Base-by-base conservation (phyloP, 1,140 invertebrate species). In the Amphibalanus amphitrite region DNA sequence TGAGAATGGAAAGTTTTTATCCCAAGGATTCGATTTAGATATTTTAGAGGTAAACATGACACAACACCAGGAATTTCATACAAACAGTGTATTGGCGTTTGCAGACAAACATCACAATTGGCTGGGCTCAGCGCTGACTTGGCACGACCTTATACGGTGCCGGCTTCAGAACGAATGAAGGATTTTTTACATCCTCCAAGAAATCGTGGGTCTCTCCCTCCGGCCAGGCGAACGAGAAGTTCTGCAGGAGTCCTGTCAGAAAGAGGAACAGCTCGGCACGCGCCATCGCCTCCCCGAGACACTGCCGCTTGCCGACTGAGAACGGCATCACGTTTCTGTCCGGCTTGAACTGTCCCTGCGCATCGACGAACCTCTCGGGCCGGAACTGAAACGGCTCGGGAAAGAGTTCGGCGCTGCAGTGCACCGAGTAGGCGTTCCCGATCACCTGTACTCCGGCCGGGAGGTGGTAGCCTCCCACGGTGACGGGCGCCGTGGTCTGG, bases 231-330 rank as follows among this genome's bases (percentile, higher is more conserved):
- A 93, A 86, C 10, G 84, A 85, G 73, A 91, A 93, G 69, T 84
- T 85, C 79, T 95, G 92, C 69, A 95, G 78, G 29, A 95, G 79
- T 0, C 86, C 84, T 3, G 90, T 85, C 4, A 86, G 88, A 76
- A 93, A 91, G 29, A 93, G 78, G 76, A 95, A 95, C n/a, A 95
- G 83, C 75, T 93, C 94, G 72, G 89, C 88, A 76, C 87, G 87
- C 0, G 91, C 91, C 69, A 95, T 78, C n/a, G 86, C 82, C 81
- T 94, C 91, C 23, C 93, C 93, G 77, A 93, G 88, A 76, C 93
- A 96, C 67, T 89, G 85, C 78, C 89, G 88, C 76, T 89, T 91
- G 20, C 87, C 87, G 87, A 74, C n/a, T 74, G 74, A 76, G 30
- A 76, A 75, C 0, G 75, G 67, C 23, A 78, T 64, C 23, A 71